Base-by-base conservation (phyloP, 2,888 invertebrate species). In the Pseudolycoriella hygida region DNA sequence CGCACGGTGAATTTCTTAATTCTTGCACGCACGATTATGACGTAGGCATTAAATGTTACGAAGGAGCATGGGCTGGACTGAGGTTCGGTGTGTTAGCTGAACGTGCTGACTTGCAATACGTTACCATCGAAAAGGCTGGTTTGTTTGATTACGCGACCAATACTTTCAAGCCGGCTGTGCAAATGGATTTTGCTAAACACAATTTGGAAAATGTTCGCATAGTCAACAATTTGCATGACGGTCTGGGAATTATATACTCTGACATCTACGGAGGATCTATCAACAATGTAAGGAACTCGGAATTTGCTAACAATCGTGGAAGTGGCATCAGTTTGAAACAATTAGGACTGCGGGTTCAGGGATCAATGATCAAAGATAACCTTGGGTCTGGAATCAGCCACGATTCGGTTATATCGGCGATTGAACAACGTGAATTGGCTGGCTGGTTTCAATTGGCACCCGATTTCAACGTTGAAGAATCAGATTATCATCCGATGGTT, bases 1-100 rank as follows among this genome's bases (percentile, higher is more conserved):
- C 54, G 3, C 52, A 54, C 8, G 72, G 73, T 1, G 81, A 88
- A 50, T 89, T 92, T 60, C 88, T 92, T 64, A 83, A 88, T 62
- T 85, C 87, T 2, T 93, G 92, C 57, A 74, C 73, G 0, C 89
- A 89, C 55, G 81, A 85, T 20, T 79, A 83, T 57, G 89, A 90
- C 57, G 90, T 92, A 11, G 89, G 90, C 1, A 72, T 93, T 32
- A 71, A 85, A 50, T 93, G 93, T 57, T 86, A 88, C 52, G 84
- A 85, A 54, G 84, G 86, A 0, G 86, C 87, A 31, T 96, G 96
- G 96, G 90, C 93, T 1, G 96, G 96, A 1, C 67, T 96, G 1
- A 71, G 94, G 52, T 80, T 94, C 53, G 88, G 93, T 37, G 85
- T 89, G 46, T 69, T 90, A 45, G 82, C 94, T 1, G 86, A 88